These are phyloP conservation scores for Pseudanteris insignis DNA, from an alignment of 2,888 invertebrate genomes.

Conservation along the genomic window DNA sequence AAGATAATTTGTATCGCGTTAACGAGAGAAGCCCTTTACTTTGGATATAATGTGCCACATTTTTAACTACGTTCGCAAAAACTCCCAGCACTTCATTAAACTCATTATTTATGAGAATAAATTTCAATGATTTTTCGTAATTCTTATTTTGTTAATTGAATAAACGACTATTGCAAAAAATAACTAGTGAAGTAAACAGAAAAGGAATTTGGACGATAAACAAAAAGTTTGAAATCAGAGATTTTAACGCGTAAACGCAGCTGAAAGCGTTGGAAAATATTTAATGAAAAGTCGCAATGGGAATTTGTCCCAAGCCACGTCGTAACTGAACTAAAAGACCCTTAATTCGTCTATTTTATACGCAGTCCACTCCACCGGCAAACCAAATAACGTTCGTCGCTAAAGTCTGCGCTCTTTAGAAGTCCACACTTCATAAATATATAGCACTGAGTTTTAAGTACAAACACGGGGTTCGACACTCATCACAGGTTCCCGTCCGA, in stretches of 20 bases:
- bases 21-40: too few species aligned
- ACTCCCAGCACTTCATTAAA: too few species aligned
- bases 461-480: too few species aligned
- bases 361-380: not conserved
- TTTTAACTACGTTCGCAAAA: too few species aligned
- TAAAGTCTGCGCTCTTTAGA: conserved; percentile 6
- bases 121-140: too few species aligned
- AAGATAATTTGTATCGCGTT: too few species aligned
- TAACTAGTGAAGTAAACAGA: not conserved
- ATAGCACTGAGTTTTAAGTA: conserved; percentile 7
- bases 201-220: not conserved
- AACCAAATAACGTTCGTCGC: conserved; percentile 13
- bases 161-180: too few species aligned
- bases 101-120: too few species aligned
- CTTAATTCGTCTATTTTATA: conserved; percentile 10
- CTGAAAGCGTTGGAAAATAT: not conserved
- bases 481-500: conserved; percentile 10
- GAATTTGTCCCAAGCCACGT: too few species aligned
- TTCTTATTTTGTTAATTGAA: too few species aligned
- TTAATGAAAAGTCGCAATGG: conserved; percentile 1
- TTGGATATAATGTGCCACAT: too few species aligned
- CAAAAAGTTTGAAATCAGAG: not conserved
- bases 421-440: conserved; percentile 15
- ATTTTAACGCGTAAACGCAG: not conserved
- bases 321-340: too few species aligned